Conservation (phyloP, 2,113 vertebrate genomes). For the Aplodontia rufa region DNA sequence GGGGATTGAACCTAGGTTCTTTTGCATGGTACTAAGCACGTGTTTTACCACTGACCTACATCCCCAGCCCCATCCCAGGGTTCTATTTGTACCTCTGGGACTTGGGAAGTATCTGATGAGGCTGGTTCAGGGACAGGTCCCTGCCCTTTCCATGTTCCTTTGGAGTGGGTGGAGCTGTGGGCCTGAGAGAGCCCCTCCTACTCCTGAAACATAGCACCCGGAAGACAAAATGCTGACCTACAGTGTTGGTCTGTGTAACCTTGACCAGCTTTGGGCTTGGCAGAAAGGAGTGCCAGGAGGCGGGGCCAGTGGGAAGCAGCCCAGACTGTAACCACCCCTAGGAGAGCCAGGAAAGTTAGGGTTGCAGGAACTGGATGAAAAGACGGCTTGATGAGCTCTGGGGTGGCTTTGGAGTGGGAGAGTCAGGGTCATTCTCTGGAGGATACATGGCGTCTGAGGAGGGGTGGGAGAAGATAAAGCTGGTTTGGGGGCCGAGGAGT, state of each 20-base stretch:
- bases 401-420: not conserved
- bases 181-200: not conserved
- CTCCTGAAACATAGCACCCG: slow-evolving; percentile 27
- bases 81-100: not conserved
- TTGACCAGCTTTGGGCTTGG: slow-evolving; percentile 52
- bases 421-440: not conserved
- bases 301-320: not conserved
- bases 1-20: not conserved
- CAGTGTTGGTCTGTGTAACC: slow-evolving; percentile 45
- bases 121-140: not conserved
- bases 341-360: not conserved
- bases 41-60: not conserved
- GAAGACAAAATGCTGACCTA: slow-evolving; percentile 68
- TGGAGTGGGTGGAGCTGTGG: not conserved
- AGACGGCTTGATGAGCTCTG: not conserved
- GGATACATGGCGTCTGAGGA: not conserved
- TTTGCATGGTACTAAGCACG: not conserved
- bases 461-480: not conserved
- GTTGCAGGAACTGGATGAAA: not conserved
- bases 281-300: slow-evolving; percentile 9
- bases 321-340: not conserved
- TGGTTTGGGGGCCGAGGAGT: not conserved
- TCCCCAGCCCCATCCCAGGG: not conserved
- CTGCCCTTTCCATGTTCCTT: not conserved
- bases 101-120: not conserved